phyloP scores from a whole-genome alignment of 2,797 vertebrate species.

The Crenuchus spilurus region DNA sequence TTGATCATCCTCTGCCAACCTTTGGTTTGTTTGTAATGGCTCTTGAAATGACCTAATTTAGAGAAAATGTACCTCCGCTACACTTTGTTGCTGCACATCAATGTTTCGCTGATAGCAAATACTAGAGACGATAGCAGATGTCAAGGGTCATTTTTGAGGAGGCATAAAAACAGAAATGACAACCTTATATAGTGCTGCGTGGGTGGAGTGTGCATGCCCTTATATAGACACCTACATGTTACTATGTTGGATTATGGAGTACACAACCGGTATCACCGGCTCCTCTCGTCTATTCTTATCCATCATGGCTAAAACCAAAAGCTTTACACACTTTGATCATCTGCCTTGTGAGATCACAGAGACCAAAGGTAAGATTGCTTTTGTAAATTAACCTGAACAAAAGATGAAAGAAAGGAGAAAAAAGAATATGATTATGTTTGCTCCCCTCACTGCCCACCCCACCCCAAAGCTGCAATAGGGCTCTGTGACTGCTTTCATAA shows the following conservation, averaged over 20 bases:
- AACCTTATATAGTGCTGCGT: constrained; percentile 27
- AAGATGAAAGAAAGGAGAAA: constrained; percentile 37
- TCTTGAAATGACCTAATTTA: constrained; percentile 60
- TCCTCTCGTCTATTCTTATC: constrained; percentile 28
- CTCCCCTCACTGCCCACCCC: background rate
- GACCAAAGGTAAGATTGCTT: constrained; percentile 28
- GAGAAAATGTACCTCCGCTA: constrained; percentile 47
- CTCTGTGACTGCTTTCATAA: constrained; percentile 42
- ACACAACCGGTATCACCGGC: background rate
- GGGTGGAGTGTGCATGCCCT: background rate
- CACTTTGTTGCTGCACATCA: constrained; percentile 43
- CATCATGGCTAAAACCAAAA: constrained; percentile 35
- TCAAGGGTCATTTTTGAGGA: constrained; percentile 39
- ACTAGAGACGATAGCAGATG: constrained; percentile 8
- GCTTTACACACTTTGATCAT: constrained; percentile 44
- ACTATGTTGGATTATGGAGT: background rate
- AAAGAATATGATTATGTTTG: constrained; percentile 27
- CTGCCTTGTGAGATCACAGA: constrained; percentile 31
- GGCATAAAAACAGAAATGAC: constrained; percentile 29
- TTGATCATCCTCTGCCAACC: constrained; percentile 46
- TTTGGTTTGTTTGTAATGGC: constrained; percentile 40
- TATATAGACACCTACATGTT: background rate
- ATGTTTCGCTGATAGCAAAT: constrained; percentile 39
- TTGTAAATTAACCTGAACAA: constrained; percentile 47
- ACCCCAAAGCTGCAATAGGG: background rate